Base-by-base conservation (phyloP, 1,140 invertebrate genomes). In the Aphidius gifuensis region DNA sequence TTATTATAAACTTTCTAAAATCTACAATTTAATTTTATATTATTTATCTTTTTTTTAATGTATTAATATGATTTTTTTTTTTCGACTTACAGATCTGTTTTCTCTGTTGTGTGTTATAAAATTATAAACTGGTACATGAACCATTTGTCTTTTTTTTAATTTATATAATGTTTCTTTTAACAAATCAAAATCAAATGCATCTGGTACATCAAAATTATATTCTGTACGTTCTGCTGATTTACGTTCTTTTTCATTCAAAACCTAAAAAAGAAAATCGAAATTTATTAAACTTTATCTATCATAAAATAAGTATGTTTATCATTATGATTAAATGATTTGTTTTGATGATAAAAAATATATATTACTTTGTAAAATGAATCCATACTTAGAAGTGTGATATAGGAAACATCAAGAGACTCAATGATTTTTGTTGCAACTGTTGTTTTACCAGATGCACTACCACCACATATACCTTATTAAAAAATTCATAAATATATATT, bases 121-220 rank as follows among this genome's bases (percentile, higher is more conserved):
- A 83, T 97, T 97, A 75, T 98, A 98, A 66, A 97, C 91, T 44
- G 95, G 95, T 53, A 99, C 96, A 76, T 99, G 95, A 5, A 98
- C 95, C 76, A 94, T 97, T 80, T 96, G 95, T 0, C 97, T 96
- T 74, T 97, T 92, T 73, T 94, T 94, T 0, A 99, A 84, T 65
- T 96, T 84, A 71, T 90, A 87, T 16, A 99, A 77, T 6, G 96
- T 97, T 54, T 87, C 85, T 55, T 87, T 82, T 1, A 99, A 81
- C 21, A 99, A 81, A 54, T 98, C 94, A 82, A 99, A 97, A 81
- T 99, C 97, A 83, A 99, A 99, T 23, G 97, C 96, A 82, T 99
- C 96, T 7, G 97, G 97, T 84, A 98, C 96, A 82, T 99, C 97
- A 83, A 99, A 99, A 83, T 99, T 98, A 76, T 99, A 99, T 74